Evolutionary conservation across 2,113 vertebrate species (phyloP), one percentile per base, ranked within the genome.

Genomic region (Thermophis baileyi): DNA sequence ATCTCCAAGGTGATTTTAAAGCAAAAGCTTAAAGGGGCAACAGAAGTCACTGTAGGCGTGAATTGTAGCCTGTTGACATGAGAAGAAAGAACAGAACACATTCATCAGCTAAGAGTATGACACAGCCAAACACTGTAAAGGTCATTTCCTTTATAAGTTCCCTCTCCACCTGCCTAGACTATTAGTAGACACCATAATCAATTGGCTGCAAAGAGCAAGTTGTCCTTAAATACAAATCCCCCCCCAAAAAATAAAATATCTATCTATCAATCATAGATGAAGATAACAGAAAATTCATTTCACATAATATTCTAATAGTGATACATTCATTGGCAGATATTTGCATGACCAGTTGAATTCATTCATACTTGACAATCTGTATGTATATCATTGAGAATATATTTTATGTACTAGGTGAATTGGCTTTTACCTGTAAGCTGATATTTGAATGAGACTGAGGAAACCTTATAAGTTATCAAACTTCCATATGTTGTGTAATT

Each of bases 1-100:
- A 85, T 91, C 90, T 96, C 60, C 87, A 81, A 92, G 10, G 0
- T 91, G 85, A 90, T 86, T 81, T 95, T 93, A 95, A 93, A 94
- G 95, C 92, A 87, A 91, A 74, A 74, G 95, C 94, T 91, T 35
- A 86, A 92, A 92, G 81, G 91, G 89, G 89, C 91, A 94, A 20
- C 81, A 87, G 90, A 63, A 92, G 94, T 90, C 35, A 35, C 95
- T 92, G 91, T 95, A 92, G 95, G 95, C 91, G 74, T 90, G 94
- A 92, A 91, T 92, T 94, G 88, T 94, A 95, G 95, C 97, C 97
- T 97, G 95, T 93, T 93, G 96, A 81, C 89, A 94, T 0, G 93
- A 92, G 95, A 97, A 10, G 92, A 50, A 92, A 85, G 87, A 92
- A 95, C 93, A 94, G 96, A 96, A 95, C 2, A 47, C 3, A 12